Evolutionary conservation across 2,888 invertebrate genomes (phyloP), one percentile per base, ranked within the genome.

Genomic region (Pandemis corylana): DNA sequence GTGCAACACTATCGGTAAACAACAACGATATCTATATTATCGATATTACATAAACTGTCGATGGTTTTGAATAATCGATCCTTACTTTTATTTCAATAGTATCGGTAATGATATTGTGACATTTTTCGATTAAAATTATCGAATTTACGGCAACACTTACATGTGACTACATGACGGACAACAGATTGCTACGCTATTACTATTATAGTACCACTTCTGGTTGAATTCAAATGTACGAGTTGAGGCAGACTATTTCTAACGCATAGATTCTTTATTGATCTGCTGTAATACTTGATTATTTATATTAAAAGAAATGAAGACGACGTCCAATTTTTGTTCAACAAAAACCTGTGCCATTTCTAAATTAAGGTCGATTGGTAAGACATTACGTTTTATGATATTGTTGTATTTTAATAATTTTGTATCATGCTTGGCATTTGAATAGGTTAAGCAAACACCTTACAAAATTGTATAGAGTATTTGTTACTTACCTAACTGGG

Each of bases 331-430:
- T 77, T 81, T 81, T 80, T 75, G 78, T 82, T 82, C 79, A 82
- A 82, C 79, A 82, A 80, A 78, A 77, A 78, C 80, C 78, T 81
- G 89, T 89, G 89, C 89, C 89, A 89, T 89, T 85, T 82, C 80
- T 80, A 71, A 71, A 75, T 80, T 84, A 81, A 82, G 78, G 61
- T 68, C 77, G 69, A 70, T 77, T 61, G 61, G 63, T 81, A 76
- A 69, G 63, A 51, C 72, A 20, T 56, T 74, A 76, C 49, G 51
- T 76, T 75, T 65, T 56, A 49, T 68, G 66, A 66, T 70, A 72
- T 77, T 78, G 77, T 75, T 63, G 66, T 70, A 67, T 62, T 51
- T 51, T 66, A 69, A 51, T 74, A 12, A 66, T 51, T 69, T 64
- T 66, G 63, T 73, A 73, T 64, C 28, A 71, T 67, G 61, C 53